Base-by-base conservation (phyloP, 2,888 invertebrate species). In the Calameuta filiformis region DNA sequence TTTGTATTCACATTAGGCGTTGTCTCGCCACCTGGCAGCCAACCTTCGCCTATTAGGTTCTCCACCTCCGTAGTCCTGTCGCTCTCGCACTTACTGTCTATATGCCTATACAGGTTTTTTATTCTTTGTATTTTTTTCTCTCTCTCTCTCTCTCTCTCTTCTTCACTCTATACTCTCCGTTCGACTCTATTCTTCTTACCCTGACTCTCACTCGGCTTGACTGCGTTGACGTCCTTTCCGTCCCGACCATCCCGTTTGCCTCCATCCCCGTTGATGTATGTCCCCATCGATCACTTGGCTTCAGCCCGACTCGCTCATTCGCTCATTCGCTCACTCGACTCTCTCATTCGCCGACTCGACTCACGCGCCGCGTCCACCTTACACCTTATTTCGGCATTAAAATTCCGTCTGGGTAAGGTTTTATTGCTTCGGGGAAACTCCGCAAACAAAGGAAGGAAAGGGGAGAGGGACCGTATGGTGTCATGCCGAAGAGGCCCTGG, bases 1-100 rank as follows among this genome's bases (percentile, higher is more conserved):
- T 88, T 88, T 88, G 88, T 88, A 88, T 88, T 88, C 88, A 87
- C 86, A 87, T 87, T 87, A 88, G 88, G 85, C 83, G 84, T 87
- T 87, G 86, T 88, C 88, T 88, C 83, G 84, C 83, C 85, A 88
- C 88, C 88, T 88, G 88, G 85, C 83, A 87, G 84, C 83, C 82
- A 76, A 79, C 81, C 74, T 78, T 73, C 76, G 40, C 30, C 68
- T 56, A 56, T 23, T 56, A 56, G 56, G 23, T 56, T 56, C 56
- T 23, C 68, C 81, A 75, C 76, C 76, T 56, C 35, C 75, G 76
- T 78, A 74, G 68, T n/a, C 35, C 73, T 77, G 35, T 33, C 75
- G 31, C 37, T 2, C 78, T 76, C 79, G 56, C 75, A 37, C 68
- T 33, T 35, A 34, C 40, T 23, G 56, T 75, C 56, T 56, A 76